Evolutionary conservation across 1,140 invertebrate species (phyloP).

Genomic region (Zaprionus capensis): DNA sequence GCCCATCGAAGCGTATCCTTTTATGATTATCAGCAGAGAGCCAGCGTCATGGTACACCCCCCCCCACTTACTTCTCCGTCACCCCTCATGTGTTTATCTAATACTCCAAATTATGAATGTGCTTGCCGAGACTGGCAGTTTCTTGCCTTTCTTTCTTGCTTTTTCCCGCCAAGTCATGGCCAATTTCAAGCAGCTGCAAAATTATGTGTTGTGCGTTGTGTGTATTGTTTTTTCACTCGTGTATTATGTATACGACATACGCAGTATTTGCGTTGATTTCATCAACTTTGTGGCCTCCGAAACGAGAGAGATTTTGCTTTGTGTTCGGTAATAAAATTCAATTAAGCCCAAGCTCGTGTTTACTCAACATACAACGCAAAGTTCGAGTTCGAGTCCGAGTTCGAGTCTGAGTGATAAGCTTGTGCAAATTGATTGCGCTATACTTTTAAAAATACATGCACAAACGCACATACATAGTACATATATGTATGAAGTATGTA

Average conservation of each 20-base stretch:
- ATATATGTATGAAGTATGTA: not conserved
- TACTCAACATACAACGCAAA: not conserved
- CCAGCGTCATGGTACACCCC: slow-evolving; percentile 54
- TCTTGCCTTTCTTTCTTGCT: not conserved
- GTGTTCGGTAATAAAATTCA: slow-evolving; percentile 20
- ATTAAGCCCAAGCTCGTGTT: slow-evolving; percentile 20
- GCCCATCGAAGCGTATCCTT: slow-evolving; percentile 73
- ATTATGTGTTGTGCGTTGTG: not conserved
- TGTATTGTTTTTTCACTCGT: not conserved
- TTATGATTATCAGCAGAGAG: slow-evolving; percentile 65
- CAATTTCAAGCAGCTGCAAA: slow-evolving; percentile 27
- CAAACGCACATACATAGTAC: not conserved
- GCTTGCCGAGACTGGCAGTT: slow-evolving; percentile 25
- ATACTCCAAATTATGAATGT: slow-evolving; percentile 64
- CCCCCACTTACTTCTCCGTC: not conserved
- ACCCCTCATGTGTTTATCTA: slow-evolving; percentile 51
- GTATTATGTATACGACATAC: slow-evolving; percentile 39
- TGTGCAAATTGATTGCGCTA: slow-evolving; percentile 8
- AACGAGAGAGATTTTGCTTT: slow-evolving; percentile 18
- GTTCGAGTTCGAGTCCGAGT: not conserved
- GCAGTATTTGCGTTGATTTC: slow-evolving; percentile 29
- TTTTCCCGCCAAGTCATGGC: slow-evolving; percentile 38
- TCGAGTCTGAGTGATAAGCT: not conserved
- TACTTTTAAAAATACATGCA: slow-evolving; percentile 1
- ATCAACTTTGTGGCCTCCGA: slow-evolving; percentile 2